phyloP scores from a whole-genome alignment of 2,113 vertebrate genomes.

The Pluvianellus socialis region DNA sequence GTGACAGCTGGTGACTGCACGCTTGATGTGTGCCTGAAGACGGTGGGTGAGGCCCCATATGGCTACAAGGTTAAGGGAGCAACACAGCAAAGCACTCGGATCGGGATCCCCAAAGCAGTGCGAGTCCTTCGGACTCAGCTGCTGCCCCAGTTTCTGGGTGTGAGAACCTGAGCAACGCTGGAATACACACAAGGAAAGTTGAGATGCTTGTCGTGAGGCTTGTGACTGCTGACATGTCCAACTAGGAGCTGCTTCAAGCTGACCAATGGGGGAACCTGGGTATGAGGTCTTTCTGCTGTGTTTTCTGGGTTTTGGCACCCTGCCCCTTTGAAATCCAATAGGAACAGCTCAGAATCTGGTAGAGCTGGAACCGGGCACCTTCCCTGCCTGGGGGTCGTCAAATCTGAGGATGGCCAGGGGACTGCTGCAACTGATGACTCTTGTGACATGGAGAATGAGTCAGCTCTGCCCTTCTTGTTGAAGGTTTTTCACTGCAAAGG shows the following conservation, averaged over 20 bases:
- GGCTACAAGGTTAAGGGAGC: background rate
- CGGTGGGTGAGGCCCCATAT: too few species aligned
- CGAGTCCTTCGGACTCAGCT: background rate
- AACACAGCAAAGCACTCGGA: background rate
- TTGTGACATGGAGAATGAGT: background rate
- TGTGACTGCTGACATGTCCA: background rate
- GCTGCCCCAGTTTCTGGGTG: background rate
- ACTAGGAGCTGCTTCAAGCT: background rate
- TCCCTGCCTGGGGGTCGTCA: background rate
- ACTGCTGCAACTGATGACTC: background rate
- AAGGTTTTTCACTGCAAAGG: background rate
- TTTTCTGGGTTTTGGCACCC: background rate
- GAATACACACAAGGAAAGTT: background rate
- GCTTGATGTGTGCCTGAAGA: background rate
- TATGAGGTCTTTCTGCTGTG: background rate
- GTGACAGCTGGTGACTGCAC: background rate
- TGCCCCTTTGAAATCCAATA: background rate
- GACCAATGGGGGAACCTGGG: background rate
- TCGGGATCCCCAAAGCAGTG: background rate
- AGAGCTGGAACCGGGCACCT: background rate
- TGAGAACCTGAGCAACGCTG: background rate
- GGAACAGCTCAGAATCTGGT: background rate
- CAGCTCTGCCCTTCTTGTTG: background rate
- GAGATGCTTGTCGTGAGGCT: background rate
- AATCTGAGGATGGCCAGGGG: background rate